Base-by-base conservation (phyloP, 1,140 invertebrate species). In the Drosophila sechellia region DNA sequence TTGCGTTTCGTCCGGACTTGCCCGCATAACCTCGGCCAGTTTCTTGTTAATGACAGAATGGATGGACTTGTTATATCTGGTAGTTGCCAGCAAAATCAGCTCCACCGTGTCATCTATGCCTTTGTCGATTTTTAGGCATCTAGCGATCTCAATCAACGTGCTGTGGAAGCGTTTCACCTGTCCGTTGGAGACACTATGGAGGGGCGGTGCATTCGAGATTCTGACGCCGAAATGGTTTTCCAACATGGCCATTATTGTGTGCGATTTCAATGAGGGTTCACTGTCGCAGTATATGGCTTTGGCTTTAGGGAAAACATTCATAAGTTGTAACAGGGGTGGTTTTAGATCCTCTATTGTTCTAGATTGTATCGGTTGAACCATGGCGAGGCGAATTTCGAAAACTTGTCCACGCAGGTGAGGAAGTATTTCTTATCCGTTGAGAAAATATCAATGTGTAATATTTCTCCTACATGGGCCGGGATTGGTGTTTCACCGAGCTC, bases 351-450 rank as follows among this genome's bases (percentile, higher is more conserved):
- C 37, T 39, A 12, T 22, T 2, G 20, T 22, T 22, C 20, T 22
- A 22, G 20, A 22, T 22, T 2, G 20, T 2, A 22, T 2, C 20
- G 20, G 20, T 3, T 22, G 20, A 22, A 22, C 20, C 35, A 37
- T 57, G 10, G 61, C 40, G 5, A 66, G 10, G 61, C 40, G 5
- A 66, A 63, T 52, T 77, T 79, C 2, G 25, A 77, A 49, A 77
- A 49, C 55, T 72, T 53, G 17, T 77, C 63, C 1, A 74, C 37
- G 35, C 27, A 75, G 3, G 56, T 75, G 12, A 69, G 25, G 11
- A 75, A 77, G 12, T 52, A 22, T 49, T 60, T 65, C 42, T 64
- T 45, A n/a, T 56, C 40, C 1, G 66, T 72, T 0, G 45, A 60
- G 39, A 45, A n/a, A n/a, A n/a, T n/a, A n/a, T n/a, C n/a, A n/a